Percentiles rank a stretch among this genome's conserved stretches.
Evolutionary conservation across 1,140 invertebrate species (phyloP).

Genomic region (Brachystomella parvula): DNA sequence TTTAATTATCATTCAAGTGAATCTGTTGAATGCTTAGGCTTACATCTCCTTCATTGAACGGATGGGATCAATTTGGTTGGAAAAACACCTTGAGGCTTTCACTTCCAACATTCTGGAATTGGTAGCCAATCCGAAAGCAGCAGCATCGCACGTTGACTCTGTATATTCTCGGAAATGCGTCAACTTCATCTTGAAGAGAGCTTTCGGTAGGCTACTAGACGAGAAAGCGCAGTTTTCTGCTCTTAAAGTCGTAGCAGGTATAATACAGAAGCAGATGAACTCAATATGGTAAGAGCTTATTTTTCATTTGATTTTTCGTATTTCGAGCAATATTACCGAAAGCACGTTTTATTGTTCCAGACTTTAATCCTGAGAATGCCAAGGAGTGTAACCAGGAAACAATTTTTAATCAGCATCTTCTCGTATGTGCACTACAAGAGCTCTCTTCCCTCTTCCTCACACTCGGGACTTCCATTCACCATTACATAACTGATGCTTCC

Average conservation of each 20-base stretch:
- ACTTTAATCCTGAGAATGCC: constrained; percentile 80
- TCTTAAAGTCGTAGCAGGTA: constrained; percentile 85
- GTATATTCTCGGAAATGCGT: constrained; percentile 97
- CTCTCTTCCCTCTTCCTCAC: constrained; percentile 73
- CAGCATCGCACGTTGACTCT: constrained; percentile 90
- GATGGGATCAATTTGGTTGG: constrained; percentile 87
- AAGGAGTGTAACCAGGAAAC: constrained; percentile 77
- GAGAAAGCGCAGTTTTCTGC: constrained; percentile 94
- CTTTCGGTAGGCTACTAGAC: constrained; percentile 84
- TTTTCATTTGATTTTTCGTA: no score
- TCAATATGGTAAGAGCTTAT: constrained; percentile 63
- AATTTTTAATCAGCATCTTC: constrained; percentile 83
- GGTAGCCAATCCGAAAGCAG: constrained; percentile 85
- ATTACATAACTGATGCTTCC: constrained; percentile 72
- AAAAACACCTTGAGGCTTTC: constrained; percentile 77
- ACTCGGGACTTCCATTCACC: constrained; percentile 83
- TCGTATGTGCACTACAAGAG: constrained; percentile 90
- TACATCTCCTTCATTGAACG: constrained; percentile 90
- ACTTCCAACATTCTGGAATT: constrained; percentile 83
- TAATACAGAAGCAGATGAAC: constrained; percentile 91
- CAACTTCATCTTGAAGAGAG: constrained; percentile 84
- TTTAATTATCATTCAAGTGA: constrained; percentile 10
- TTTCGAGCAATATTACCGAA: no score
- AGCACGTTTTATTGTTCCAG: no score
- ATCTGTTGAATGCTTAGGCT: constrained; percentile 53